Evolutionary conservation across 2,797 vertebrate species (phyloP), one percentile per base, ranked within the genome.

Genomic region (Cossypha niveicapilla): DNA sequence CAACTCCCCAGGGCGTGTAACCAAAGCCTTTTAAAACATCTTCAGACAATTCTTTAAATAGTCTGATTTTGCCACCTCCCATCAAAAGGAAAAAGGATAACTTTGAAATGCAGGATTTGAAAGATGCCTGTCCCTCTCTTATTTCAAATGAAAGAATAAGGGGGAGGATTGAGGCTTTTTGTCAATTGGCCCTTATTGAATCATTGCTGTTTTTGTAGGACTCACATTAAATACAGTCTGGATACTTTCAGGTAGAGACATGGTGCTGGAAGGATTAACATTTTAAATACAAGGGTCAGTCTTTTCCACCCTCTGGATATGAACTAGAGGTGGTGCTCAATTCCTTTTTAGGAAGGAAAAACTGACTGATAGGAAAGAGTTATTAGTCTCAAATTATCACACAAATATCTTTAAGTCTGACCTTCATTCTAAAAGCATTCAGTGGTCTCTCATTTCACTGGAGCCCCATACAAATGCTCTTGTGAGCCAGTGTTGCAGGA

Each of bases 21-120:
- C 65, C 50, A 95, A 94, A 95, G 77, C 72, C 90, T 94, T 94
- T 94, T 77, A 94, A 91, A 95, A 76, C 73, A 87, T 65, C 74
- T 76, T 92, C 92, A 94, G 92, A 80, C 67, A 80, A 76, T 53
- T 71, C 67, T 89, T 94, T 92, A 95, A 95, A 80, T 67, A 70
- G 50, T 53, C 80, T 92, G 88, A 91, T 94, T 94, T 92, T 94
- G 37, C 68, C 50, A 45, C 35, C 32, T 48, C 41, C 16, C 18
- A 44, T 70, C 62, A 71, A 88, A 93, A 75, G 37, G 73, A 5
- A 58, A 73, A 79, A 60, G 44, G 67, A 6, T 54, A 50, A 70
- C 67, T 95, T 93, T 82, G 90, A 95, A 95, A 85, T 88, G 75
- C 32, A 67, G 75, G 57, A 86, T 87, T 91, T 82, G 28, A 27